A percentile compares a stretch with the other conserved stretches of the same genome.
phyloP scores from a whole-genome alignment of 2,888 invertebrate genomes.

The Balanococcus diminutus region DNA sequence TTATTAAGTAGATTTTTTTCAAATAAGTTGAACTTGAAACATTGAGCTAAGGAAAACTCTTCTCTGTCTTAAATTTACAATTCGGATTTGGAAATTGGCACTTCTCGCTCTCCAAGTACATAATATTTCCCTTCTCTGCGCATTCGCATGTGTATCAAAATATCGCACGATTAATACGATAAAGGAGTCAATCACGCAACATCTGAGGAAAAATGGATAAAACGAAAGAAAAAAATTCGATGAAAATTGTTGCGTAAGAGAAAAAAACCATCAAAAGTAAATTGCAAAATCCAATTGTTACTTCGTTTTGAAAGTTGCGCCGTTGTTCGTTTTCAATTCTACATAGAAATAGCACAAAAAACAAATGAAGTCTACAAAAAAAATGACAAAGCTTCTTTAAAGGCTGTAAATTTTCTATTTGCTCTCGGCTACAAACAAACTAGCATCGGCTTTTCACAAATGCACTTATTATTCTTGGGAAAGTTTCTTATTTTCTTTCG shows the following conservation, averaged over 20 bases:
- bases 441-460: constrained; percentile 36
- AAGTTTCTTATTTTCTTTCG: constrained; percentile 30
- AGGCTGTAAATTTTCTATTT: constrained; percentile 37
- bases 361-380: constrained; percentile 20
- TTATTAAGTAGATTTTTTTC: too few species aligned
- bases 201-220: neutral
- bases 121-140: too few species aligned
- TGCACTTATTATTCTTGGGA: constrained; percentile 31
- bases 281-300: constrained; percentile 23
- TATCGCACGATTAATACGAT: neutral
- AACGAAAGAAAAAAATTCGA: neutral
- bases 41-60: too few species aligned
- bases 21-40: too few species aligned
- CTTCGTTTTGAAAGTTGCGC: constrained; percentile 3
- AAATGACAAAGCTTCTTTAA: constrained; percentile 34
- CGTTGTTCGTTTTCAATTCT: neutral
- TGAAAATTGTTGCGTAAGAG: constrained; percentile 6
- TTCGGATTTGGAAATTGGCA: too few species aligned
- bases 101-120: too few species aligned
- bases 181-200: neutral
- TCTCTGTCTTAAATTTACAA: too few species aligned
- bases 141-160: too few species aligned
- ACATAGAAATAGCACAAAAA: neutral
- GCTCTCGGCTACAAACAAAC: constrained; percentile 36
- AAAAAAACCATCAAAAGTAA: neutral